These are phyloP conservation scores for Dexiosoma caninum DNA, from an alignment of 2,888 invertebrate genomes.

Conservation along the genomic window DNA sequence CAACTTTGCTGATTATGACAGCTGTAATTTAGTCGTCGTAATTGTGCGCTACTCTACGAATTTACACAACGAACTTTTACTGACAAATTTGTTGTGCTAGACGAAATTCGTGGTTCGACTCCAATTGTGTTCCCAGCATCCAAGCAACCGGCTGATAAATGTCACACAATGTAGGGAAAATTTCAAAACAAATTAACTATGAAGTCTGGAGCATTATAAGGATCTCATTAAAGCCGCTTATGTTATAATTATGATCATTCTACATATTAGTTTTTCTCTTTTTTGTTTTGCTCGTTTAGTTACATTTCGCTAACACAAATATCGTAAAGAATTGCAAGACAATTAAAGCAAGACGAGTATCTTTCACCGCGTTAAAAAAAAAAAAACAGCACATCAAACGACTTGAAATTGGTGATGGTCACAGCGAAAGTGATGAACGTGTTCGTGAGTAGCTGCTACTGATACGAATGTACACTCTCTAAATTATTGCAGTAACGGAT, in stretches of 20 bases:
- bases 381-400: not conserved
- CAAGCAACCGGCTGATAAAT: not conserved
- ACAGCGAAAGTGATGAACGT: no score
- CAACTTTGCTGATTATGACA: no score
- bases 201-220: not conserved
- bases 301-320: not conserved
- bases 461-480: no score
- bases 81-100: no score
- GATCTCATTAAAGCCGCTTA: slow-evolving; percentile 30
- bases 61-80: no score
- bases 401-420: not conserved
- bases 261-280: no score
- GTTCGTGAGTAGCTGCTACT: no score
- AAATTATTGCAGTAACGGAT: no score
- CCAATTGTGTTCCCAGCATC: no score
- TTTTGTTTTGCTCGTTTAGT: not conserved
- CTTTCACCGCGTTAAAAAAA: not conserved
- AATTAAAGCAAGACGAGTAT: slow-evolving; percentile 11
- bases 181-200: not conserved
- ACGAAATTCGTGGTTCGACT: no score
- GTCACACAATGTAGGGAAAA: not conserved
- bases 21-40: no score
- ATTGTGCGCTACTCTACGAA: no score
- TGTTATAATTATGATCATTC: slow-evolving; percentile 9
- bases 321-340: not conserved